Conservation (phyloP, 2,888 invertebrate species). For the Metopia argyrocephala region DNA sequence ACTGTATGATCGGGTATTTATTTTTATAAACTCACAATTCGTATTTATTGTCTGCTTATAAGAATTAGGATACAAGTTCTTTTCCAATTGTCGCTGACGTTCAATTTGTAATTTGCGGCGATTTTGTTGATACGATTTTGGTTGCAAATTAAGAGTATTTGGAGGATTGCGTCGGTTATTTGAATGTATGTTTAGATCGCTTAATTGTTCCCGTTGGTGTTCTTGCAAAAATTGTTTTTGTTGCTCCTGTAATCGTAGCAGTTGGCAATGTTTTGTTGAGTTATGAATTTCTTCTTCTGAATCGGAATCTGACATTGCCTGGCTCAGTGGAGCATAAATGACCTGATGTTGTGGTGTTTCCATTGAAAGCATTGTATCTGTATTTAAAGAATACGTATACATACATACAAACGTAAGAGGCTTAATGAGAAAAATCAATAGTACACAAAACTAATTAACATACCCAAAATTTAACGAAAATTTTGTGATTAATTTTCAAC, state of each 20-base stretch:
- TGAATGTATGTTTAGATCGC: slow-evolving; percentile 52
- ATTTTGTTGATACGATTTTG: slow-evolving; percentile 62
- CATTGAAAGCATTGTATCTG: slow-evolving; percentile 77
- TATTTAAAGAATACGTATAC: slow-evolving; percentile 13
- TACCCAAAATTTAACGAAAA: slow-evolving; percentile 69
- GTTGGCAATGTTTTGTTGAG: slow-evolving; percentile 68
- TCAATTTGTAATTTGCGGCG: slow-evolving; percentile 58
- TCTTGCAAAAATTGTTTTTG: slow-evolving; percentile 67
- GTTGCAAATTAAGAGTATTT: slow-evolving; percentile 59
- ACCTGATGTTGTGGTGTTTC: slow-evolving; percentile 79
- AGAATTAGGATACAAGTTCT: slow-evolving; percentile 54
- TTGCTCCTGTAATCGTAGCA: slow-evolving; percentile 65
- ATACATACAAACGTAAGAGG: not conserved
- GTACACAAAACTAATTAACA: slow-evolving; percentile 47
- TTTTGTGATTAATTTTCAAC: slow-evolving; percentile 66
- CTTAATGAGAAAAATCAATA: slow-evolving; percentile 72
- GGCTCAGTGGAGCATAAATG: slow-evolving; percentile 87
- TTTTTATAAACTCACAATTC: no score
- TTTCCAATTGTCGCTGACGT: slow-evolving; percentile 62
- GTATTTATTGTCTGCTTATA: slow-evolving; percentile 15
- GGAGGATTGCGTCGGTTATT: slow-evolving; percentile 55
- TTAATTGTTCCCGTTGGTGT: slow-evolving; percentile 65
- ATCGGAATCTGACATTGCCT: slow-evolving; percentile 88
- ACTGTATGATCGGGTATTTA: no score
- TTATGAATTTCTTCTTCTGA: slow-evolving; percentile 74